phyloP scores from a whole-genome alignment of 2,888 invertebrate species.

The Icerya purchasi region DNA sequence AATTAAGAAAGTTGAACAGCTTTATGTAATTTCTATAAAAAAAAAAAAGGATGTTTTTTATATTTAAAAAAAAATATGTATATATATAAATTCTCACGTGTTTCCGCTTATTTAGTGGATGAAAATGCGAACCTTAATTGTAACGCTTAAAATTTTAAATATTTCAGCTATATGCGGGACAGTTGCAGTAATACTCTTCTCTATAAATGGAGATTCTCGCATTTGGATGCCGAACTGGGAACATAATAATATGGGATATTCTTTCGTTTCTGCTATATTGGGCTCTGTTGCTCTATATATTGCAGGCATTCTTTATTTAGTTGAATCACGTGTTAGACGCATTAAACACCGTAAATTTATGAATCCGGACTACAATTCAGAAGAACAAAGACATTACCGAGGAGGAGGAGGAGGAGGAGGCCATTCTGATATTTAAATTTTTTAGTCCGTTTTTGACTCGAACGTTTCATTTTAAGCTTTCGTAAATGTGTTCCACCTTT shows the following conservation, averaged over 20 bases:
- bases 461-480: neutral
- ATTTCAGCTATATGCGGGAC: conserved; percentile 53
- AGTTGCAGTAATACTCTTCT: conserved; percentile 69
- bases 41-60: too few species aligned
- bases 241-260: conserved; percentile 85
- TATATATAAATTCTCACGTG: too few species aligned
- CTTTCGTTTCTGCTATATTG: conserved; percentile 64
- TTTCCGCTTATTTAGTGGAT: too few species aligned
- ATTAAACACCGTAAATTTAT: conserved; percentile 44
- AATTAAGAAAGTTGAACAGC: too few species aligned
- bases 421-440: conserved; percentile 47
- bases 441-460: conserved; percentile 11
- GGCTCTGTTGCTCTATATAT: conserved; percentile 55
- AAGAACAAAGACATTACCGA: conserved; percentile 37
- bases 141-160: too few species aligned
- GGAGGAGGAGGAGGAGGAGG: neutral
- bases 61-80: too few species aligned
- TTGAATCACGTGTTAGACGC: conserved; percentile 58
- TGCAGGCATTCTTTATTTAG: conserved; percentile 55
- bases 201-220: conserved; percentile 69
- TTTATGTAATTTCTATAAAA: too few species aligned
- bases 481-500: neutral
- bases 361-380: conserved; percentile 40
- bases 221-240: conserved; percentile 95
- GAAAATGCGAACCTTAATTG: too few species aligned